These are phyloP conservation scores for Pseudochirops corinnae DNA, from an alignment of 2,797 vertebrate species.

Conservation along the genomic window DNA sequence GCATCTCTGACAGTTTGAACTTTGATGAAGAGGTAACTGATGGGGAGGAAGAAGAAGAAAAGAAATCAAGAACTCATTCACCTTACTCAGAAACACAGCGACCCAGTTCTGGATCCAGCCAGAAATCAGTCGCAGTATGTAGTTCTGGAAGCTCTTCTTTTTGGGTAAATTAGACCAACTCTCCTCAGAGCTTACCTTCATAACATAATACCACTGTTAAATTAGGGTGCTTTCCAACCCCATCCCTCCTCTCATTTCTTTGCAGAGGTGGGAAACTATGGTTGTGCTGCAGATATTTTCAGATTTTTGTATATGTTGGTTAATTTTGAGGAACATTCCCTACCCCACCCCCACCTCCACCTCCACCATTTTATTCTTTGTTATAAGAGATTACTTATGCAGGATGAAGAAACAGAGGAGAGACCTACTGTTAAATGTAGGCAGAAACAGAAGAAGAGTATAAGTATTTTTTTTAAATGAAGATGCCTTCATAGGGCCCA, in stretches of 20 bases:
- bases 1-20: slow-evolving; percentile 94
- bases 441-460: neutral
- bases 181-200: neutral
- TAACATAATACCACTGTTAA: neutral
- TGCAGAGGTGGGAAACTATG: neutral
- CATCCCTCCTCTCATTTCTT: neutral
- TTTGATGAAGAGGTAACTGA: slow-evolving; percentile 91
- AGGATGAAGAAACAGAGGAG: neutral
- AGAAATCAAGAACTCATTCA: slow-evolving; percentile 83
- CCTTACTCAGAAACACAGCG: slow-evolving; percentile 86
- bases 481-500: slow-evolving; percentile 26
- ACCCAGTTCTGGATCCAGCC: slow-evolving; percentile 89
- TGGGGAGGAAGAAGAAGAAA: slow-evolving; percentile 84
- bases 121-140: slow-evolving; percentile 90
- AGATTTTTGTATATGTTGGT: neutral
- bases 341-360: neutral
- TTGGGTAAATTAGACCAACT: neutral
- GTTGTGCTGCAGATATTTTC: neutral
- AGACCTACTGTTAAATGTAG: neutral
- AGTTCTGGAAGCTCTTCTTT: slow-evolving; percentile 31
- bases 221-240: neutral
- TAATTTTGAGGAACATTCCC: neutral
- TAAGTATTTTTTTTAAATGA: neutral
- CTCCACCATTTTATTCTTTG: neutral
- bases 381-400: neutral